These are phyloP conservation scores for Falco biarmicus DNA, from an alignment of 2,797 vertebrate genomes.

Conservation along the genomic window DNA sequence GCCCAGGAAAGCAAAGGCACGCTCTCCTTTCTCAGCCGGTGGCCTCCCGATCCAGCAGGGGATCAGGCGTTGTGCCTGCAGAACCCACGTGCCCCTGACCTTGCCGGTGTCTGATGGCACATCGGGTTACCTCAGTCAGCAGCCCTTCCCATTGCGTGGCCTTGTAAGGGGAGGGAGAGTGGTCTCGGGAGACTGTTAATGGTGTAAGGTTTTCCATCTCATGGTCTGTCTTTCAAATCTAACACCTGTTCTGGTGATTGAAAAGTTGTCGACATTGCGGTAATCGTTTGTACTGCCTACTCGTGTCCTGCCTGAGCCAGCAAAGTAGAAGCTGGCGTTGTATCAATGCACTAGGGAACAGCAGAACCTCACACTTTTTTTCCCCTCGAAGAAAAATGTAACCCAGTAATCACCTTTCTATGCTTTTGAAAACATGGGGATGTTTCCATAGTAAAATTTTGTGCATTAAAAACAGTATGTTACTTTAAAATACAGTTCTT, in stretches of 20 bases:
- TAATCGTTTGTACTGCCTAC: neutral
- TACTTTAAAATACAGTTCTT: neutral
- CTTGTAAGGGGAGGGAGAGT: neutral
- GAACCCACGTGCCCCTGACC: neutral
- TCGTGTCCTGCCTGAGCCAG: neutral
- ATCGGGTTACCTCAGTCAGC: neutral
- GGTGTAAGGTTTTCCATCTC: neutral
- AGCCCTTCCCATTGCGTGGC: neutral
- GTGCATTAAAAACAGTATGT: neutral
- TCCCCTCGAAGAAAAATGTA: neutral
- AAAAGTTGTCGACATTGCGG: neutral
- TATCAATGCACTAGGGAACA: neutral
- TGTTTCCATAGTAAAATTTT: neutral
- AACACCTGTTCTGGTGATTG: neutral
- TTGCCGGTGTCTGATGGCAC: neutral
- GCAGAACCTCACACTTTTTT: neutral
- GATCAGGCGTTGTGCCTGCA: neutral
- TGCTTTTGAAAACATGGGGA: rapidly evolving
- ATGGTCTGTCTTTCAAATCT: neutral
- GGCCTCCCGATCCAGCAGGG: neutral
- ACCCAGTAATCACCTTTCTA: rapidly evolving
- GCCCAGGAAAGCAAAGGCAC: neutral
- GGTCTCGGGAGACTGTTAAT: neutral
- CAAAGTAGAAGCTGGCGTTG: neutral
- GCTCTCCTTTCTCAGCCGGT: neutral